Percentiles rank a stretch among this genome's conserved stretches.
Conservation (phyloP, 2,888 invertebrate species). For the Neoascia interrupta region DNA sequence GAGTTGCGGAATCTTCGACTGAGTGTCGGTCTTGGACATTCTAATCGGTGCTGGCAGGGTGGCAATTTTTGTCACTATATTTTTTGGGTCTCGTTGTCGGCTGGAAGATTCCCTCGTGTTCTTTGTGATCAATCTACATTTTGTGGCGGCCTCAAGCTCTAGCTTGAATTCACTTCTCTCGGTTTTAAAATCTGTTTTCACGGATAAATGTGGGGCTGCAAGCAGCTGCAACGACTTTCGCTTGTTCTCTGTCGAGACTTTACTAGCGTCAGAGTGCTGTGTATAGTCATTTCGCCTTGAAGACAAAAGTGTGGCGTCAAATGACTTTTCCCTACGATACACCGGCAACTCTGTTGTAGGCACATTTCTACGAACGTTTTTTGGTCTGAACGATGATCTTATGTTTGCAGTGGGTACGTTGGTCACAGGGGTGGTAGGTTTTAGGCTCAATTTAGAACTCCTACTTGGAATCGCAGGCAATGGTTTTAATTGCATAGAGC, state of each 20-base stretch:
- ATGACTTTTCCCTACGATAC: slow-evolving; percentile 73
- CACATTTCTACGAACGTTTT: background rate
- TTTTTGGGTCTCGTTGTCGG: slow-evolving; percentile 36
- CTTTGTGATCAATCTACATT: background rate
- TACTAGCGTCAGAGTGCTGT: no score
- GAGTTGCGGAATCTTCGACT: slow-evolving; percentile 73
- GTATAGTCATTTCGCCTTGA: slow-evolving; percentile 56
- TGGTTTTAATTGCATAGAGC: background rate
- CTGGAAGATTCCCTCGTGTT: background rate
- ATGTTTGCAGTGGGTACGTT: background rate
- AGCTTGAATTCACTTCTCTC: slow-evolving; percentile 75
- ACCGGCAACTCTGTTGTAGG: background rate
- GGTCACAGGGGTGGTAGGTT: no score
- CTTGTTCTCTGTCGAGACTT: background rate
- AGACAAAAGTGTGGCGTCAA: slow-evolving; percentile 71
- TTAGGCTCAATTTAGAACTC: background rate
- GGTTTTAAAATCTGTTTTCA: slow-evolving; percentile 6
- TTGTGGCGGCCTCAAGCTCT: slow-evolving; percentile 39
- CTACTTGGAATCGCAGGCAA: background rate
- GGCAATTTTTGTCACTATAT: no score
- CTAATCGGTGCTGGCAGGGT: background rate
- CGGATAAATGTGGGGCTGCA: background rate
- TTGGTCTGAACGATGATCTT: background rate
- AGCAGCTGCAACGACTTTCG: slow-evolving; percentile 6
- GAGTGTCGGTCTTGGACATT: slow-evolving; percentile 11